These are phyloP conservation scores for Proteles cristata DNA, from an alignment of 2,113 vertebrate genomes.

Conservation along the genomic window DNA sequence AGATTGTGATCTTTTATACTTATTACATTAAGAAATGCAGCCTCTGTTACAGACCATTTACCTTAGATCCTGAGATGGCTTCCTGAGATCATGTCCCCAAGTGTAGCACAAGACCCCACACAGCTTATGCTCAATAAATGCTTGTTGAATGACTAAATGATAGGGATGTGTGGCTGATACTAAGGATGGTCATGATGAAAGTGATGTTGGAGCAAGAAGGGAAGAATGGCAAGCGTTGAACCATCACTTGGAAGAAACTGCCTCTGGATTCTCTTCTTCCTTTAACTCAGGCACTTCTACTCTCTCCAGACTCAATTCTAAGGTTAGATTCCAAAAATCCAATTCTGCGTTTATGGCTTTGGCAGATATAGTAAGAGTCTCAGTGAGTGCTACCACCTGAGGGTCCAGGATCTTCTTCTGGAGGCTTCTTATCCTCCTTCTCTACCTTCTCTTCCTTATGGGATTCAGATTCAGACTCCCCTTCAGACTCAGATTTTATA, in stretches of 20 bases:
- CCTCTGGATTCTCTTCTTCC: neutral
- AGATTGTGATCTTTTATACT: neutral
- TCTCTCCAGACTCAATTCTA: slow-evolving; percentile 21
- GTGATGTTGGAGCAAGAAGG: neutral
- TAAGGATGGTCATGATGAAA: neutral
- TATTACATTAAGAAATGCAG: slow-evolving; percentile 12
- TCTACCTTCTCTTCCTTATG: neutral
- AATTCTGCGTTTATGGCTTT: neutral
- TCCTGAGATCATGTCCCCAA: neutral
- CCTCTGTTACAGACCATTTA: slow-evolving; percentile 46
- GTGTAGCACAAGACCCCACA: neutral
- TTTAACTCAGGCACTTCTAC: neutral
- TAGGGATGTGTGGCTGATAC: neutral
- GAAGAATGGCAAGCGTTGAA: neutral
- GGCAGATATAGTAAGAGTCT: neutral
- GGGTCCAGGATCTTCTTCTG: neutral
- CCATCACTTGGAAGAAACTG: neutral
- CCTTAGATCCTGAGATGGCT: slow-evolving; percentile 28
- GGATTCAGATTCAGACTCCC: neutral
- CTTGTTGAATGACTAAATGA: neutral
- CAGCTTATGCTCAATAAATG: neutral
- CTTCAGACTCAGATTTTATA: neutral
- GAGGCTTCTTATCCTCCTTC: neutral
- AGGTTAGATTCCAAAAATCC: neutral
- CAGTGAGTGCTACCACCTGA: neutral